A percentile compares a stretch with the other conserved stretches of the same genome.
phyloP scores from a whole-genome alignment of 2,888 invertebrate species.

The Tenthredo notha region DNA sequence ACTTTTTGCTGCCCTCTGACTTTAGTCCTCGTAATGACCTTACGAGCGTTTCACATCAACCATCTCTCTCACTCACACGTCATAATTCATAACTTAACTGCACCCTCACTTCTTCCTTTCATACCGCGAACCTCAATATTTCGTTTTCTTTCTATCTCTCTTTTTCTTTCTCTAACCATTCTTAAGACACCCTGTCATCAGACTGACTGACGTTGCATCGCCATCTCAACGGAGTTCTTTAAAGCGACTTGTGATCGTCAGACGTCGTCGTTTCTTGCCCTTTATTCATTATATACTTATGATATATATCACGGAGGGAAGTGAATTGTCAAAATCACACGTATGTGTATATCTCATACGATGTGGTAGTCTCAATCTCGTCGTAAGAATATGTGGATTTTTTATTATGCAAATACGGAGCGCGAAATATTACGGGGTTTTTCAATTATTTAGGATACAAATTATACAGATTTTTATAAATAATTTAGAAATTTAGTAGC shows the following conservation, averaged over 20 bases:
- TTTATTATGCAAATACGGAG: too few species aligned
- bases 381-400: too few species aligned
- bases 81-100: slow-evolving; percentile 78
- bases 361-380: neutral
- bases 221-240: slow-evolving; percentile 25
- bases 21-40: slow-evolving; percentile 70
- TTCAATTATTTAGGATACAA: too few species aligned
- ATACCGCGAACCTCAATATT: slow-evolving; percentile 56
- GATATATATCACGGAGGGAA: neutral
- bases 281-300: neutral
- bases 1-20: slow-evolving; percentile 67
- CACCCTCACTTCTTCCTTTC: slow-evolving; percentile 62
- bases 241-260: slow-evolving; percentile 26
- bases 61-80: slow-evolving; percentile 67
- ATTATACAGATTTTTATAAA: too few species aligned
- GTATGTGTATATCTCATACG: neutral
- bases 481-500: too few species aligned
- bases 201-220: slow-evolving; percentile 24
- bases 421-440: too few species aligned
- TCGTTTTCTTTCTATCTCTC: neutral
- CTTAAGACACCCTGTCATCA: slow-evolving; percentile 50
- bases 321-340: neutral
- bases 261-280: neutral
- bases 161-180: slow-evolving; percentile 26
- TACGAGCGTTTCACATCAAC: slow-evolving; percentile 61